A percentile compares a stretch with the other conserved stretches of the same genome.
Evolutionary conservation across 30 jellyfish, hydroid and myxozoan species (phyloP).

Genomic region (Aurelia coerulea): DNA sequence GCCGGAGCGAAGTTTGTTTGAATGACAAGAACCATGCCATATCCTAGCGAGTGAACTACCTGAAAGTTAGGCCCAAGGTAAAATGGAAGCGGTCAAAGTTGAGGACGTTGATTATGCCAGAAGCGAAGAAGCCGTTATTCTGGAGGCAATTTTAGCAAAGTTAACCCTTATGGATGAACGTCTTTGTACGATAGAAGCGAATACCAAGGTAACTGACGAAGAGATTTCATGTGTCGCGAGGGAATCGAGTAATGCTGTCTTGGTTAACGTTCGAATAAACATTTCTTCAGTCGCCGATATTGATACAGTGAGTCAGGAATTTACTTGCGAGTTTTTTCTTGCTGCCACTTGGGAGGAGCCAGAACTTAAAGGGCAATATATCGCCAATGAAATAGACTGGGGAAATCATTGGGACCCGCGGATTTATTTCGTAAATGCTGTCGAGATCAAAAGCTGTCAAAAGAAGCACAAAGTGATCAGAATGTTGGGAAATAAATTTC

Average conservation of each 20-base stretch:
- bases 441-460: conserved; percentile 77
- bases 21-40: too few species aligned
- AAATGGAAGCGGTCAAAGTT: background rate
- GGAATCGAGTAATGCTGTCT: conserved; percentile 42
- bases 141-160: conserved; percentile 32
- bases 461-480: conserved; percentile 68
- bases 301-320: conserved; percentile 86
- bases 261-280: conserved; percentile 65
- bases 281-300: conserved; percentile 76
- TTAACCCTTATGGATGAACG: conserved; percentile 39
- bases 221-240: conserved; percentile 38
- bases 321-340: conserved; percentile 85
- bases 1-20: too few species aligned
- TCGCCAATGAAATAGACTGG: conserved; percentile 67
- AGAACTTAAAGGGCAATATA: conserved; percentile 41
- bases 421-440: conserved; percentile 85
- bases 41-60: too few species aligned
- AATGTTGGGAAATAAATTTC: conserved; percentile 30
- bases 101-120: too few species aligned
- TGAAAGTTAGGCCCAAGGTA: background rate
- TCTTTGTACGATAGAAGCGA: conserved; percentile 41
- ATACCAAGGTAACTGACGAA: conserved; percentile 59
- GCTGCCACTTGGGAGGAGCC: conserved; percentile 98
- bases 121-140: background rate
- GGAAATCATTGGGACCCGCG: conserved; percentile 89